Evolutionary conservation across 2,113 vertebrate species (phyloP), one percentile per base, ranked within the genome.

Genomic region (Dromaius novaehollandiae): DNA sequence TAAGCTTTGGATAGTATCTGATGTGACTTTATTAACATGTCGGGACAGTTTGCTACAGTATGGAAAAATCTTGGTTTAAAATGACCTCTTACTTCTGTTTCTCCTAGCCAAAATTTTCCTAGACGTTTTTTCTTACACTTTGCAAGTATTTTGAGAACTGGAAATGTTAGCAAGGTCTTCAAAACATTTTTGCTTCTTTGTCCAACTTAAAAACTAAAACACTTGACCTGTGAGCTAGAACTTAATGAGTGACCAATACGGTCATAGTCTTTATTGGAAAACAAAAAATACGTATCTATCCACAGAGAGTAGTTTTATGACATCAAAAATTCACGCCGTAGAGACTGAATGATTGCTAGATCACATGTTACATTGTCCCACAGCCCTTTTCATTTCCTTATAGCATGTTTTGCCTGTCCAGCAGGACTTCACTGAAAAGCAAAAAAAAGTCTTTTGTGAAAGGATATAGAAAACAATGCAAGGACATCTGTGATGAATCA

Each of bases 401-500:
- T 36, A 78, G 22, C 28, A 26, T 15, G n/a, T 56, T 92, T 78
- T 90, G 38, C 70, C 73, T 53, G 2, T 32, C 55, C 70, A 80
- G 42, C 36, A 76, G 30, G 38, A 76, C 61, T 89, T 68, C 11
- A 71, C 4, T 18, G 50, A 44, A 90, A 86, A 93, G 50, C 73
- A 66, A 34, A 69, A 53, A 38, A 20, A 82, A 79, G 65, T 51
- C 51, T 75, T 75, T 82, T 91, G 42, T 71, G 51, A 55, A 92
- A 69, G 69, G 61, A 85, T 84, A 40, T 53, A 68, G 74, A 89
- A 86, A 90, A 81, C 38, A 86, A 87, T 48, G 73, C 44, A 82
- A 89, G 40, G 83, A 85, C 83, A 90, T 86, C 74, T 95, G 92
- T 84, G 88, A 89, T 92, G 80, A 90, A 92, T 86, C 86, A 65